These are phyloP conservation scores for Orius laevigatus DNA, from an alignment of 1,140 invertebrate genomes.

Conservation along the genomic window DNA sequence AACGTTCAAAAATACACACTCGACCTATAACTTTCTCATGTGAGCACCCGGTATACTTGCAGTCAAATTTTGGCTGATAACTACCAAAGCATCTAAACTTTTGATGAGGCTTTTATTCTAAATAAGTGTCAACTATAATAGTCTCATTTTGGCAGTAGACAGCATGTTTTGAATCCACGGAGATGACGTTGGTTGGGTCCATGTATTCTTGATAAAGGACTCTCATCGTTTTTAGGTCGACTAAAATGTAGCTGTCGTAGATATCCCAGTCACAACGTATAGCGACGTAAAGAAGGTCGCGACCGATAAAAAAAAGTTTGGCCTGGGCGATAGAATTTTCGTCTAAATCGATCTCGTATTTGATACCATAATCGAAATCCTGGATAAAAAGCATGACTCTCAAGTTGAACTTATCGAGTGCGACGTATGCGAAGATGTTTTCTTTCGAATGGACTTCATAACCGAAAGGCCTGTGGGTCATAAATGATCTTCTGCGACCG, in stretches of 20 bases:
- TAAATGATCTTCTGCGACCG: background rate
- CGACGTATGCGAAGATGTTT: conserved; percentile 7
- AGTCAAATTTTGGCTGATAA: too few relatives aligned
- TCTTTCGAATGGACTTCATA: conserved; percentile 3
- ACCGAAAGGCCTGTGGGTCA: conserved; percentile 5
- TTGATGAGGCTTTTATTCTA: background rate
- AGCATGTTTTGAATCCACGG: conserved; percentile 5
- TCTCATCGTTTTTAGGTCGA: conserved; percentile 5
- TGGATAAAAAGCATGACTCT: background rate
- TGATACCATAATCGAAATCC: conserved; percentile 1
- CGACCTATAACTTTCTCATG: too few relatives aligned
- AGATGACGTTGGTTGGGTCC: conserved; percentile 3
- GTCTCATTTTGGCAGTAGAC: background rate
- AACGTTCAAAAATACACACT: too few relatives aligned
- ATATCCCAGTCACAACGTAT: conserved; percentile 1
- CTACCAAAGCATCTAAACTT: too few relatives aligned
- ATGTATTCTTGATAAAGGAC: conserved; percentile 7
- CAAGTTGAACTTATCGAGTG: conserved; percentile 5
- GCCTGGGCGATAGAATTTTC: conserved; percentile 6
- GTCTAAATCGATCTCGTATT: conserved; percentile 8
- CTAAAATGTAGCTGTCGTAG: conserved; percentile 1
- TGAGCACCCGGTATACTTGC: too few relatives aligned
- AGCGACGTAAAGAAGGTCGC: conserved; percentile 3
- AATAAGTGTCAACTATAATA: background rate
- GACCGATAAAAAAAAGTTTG: conserved; percentile 6